These are phyloP conservation scores for Belgica antarctica DNA, from an alignment of 2,888 invertebrate genomes.

Conservation along the genomic window DNA sequence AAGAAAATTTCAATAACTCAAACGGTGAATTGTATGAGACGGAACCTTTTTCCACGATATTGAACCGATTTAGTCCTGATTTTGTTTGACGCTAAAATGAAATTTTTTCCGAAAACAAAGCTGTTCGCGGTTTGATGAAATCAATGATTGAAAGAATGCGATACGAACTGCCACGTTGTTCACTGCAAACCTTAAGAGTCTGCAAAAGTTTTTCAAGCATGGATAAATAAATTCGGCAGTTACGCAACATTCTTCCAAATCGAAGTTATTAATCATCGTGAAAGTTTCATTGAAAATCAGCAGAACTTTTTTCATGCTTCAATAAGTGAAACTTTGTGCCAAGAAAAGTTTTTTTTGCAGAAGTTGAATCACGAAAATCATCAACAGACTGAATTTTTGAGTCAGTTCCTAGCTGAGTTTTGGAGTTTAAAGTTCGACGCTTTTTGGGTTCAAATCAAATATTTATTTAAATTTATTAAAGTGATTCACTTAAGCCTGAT, in stretches of 20 bases:
- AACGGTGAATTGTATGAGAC: slow-evolving; percentile 12
- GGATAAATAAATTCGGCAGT: not conserved
- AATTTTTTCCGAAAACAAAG: slow-evolving; percentile 22
- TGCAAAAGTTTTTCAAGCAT: not conserved
- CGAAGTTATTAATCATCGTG: slow-evolving; percentile 21
- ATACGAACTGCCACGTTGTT: not conserved
- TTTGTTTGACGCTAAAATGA: not conserved
- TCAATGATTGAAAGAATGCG: not conserved
- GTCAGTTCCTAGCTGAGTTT: not conserved
- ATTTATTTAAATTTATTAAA: slow-evolving; percentile 5
- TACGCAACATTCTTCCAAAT: not conserved
- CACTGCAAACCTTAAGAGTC: not conserved
- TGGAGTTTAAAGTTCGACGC: too few species aligned
- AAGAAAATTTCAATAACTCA: slow-evolving; percentile 14
- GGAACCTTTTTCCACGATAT: not conserved
- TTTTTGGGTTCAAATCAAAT: not conserved
- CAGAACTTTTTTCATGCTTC: slow-evolving; percentile 7
- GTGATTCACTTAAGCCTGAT: not conserved
- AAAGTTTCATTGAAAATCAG: slow-evolving; percentile 14
- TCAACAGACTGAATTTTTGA: not conserved
- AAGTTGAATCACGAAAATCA: not conserved
- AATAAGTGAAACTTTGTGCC: not conserved
- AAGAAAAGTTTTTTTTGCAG: not conserved
- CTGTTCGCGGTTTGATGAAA: not conserved
- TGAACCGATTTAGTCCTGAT: not conserved